Evolutionary conservation across 2,797 vertebrate genomes (phyloP).

Genomic region (Trachurus trachurus): DNA sequence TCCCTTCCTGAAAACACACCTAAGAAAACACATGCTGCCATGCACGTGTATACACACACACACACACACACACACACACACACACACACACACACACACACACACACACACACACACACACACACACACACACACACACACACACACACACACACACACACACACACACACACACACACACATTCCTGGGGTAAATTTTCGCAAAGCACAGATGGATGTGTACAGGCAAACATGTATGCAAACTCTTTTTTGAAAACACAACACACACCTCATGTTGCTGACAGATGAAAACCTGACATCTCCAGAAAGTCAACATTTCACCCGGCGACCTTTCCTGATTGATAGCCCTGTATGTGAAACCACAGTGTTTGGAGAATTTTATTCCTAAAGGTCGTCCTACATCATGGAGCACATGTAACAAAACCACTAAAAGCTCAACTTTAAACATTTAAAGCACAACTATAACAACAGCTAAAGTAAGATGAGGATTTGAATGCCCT

Average conservation of each 20-base stretch:
- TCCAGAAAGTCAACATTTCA: conserved; percentile 58
- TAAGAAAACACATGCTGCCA: conserved; percentile 75
- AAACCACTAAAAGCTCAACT: conserved; percentile 1
- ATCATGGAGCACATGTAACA: not conserved
- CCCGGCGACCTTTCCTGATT: conserved; percentile 41
- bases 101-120: conserved; percentile 42
- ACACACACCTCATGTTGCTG: conserved; percentile 47
- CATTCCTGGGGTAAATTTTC: not conserved
- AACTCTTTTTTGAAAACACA: conserved; percentile 56
- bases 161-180: conserved; percentile 46
- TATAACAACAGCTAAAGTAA: not conserved
- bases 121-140: conserved; percentile 43
- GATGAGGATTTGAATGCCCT: not conserved
- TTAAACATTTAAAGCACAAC: not conserved
- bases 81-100: conserved; percentile 40
- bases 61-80: conserved; percentile 38
- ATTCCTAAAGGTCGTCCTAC: conserved; percentile 15
- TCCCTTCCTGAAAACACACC: conserved; percentile 81
- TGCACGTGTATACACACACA: conserved; percentile 55
- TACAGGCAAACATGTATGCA: conserved; percentile 49
- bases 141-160: conserved; percentile 43
- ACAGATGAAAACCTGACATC: conserved; percentile 60
- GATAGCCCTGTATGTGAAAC: conserved; percentile 44
- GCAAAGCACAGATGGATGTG: conserved; percentile 29
- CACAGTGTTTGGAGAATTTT: conserved; percentile 9